Conservation (phyloP, 2,888 invertebrate genomes). For the Bugula neritina region DNA sequence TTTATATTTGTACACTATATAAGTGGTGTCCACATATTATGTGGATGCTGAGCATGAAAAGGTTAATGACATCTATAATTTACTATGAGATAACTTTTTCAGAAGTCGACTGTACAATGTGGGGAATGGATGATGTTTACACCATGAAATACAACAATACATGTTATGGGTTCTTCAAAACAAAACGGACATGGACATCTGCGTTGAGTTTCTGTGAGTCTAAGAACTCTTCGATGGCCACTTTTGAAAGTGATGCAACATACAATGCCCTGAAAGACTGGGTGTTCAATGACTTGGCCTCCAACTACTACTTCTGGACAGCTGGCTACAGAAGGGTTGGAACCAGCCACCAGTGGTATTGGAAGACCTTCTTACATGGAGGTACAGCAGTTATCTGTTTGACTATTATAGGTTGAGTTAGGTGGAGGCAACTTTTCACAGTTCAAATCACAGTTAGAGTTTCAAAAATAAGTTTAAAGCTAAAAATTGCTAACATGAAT, state of each 20-base stretch:
- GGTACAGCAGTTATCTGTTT: neutral
- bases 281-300: neutral
- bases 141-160: neutral
- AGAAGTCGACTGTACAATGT: slow-evolving; percentile 3
- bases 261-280: slow-evolving; percentile 5
- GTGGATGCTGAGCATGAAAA: too few relatives aligned
- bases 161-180: neutral
- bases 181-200: neutral
- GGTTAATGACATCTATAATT: too few relatives aligned
- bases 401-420: too few relatives aligned
- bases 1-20: too few relatives aligned
- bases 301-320: neutral
- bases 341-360: neutral
- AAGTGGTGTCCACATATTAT: too few relatives aligned
- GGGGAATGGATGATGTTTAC: neutral
- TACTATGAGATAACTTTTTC: too few relatives aligned
- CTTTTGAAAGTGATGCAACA: neutral
- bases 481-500: too few relatives aligned
- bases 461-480: too few relatives aligned
- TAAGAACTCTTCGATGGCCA: neutral
- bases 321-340: neutral
- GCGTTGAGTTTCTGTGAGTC: neutral
- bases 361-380: neutral
- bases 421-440: too few relatives aligned
- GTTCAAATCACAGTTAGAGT: too few relatives aligned